Evolutionary conservation across 2,888 invertebrate genomes (phyloP), one percentile per base, ranked within the genome.

Genomic region (Cordilura impudica): DNA sequence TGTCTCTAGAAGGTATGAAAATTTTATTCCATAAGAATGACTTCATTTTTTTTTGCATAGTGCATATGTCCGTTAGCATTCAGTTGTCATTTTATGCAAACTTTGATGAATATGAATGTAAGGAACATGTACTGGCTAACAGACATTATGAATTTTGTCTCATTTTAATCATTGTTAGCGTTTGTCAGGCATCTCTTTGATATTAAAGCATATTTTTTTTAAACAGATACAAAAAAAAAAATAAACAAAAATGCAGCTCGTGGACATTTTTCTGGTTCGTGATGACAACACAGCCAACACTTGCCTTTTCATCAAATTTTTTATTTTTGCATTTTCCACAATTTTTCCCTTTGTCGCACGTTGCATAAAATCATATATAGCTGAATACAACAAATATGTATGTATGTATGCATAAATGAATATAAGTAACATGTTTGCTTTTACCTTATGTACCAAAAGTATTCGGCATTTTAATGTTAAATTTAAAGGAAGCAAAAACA

Each of bases 181-280:
- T 61, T 70, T 60, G 66, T 54, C 29, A 31, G 21, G 10, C 54
- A 39, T 58, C 8, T 69, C 26, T 56, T 71, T 53, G 43, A 53
- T 16, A 26, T 47, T 29, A 29, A 39, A 39, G 21, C 60, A n/a
- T 39, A 6, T 26, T 3, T 26, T n/a, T n/a, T 12, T 39, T 39
- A n/a, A 26, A 31, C n/a, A n/a, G 43, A 51, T 18, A 21, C 31
- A 2, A 2, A 49, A 7, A 39, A 47, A 29, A 58, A 43, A 56
- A 29, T 29, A 8, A n/a, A 53, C 58, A 47, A 29, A 69, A 56
- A 81, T 71, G 69, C 31, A 74, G 74, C 79, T 67, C 58, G 63
- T 79, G 77, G 79, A 63, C 74, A 79, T 71, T 73, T 79, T 76
- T 74, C 53, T 71, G 65, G 61, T 51, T 56, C 54, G 69, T 76